Base-by-base conservation (phyloP, 37 sponge, comb jelly and placozoan genomes). In the Ianthella basta region DNA sequence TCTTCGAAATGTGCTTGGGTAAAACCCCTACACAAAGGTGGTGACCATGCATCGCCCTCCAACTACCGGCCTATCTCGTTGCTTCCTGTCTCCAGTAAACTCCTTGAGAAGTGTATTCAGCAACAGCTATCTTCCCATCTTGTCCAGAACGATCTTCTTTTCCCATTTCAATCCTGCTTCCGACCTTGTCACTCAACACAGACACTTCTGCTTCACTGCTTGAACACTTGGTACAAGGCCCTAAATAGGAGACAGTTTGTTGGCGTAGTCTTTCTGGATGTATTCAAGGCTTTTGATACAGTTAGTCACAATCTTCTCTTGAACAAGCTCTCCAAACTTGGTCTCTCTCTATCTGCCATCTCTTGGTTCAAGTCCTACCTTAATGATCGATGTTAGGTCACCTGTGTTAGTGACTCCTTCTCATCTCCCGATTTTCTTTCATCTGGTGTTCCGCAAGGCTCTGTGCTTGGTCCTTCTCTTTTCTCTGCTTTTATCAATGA, bases 401-500 rank as follows among this genome's bases (percentile, higher is more conserved):
- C 68, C 23, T 27, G 27, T 66, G 68, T 66, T 66, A 27, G 19
- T 66, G 68, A 66, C 23, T n/a, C 23, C 68, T 66, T 66, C 68
- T 66, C 68, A 24, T 24, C 27, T 15, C 68, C 68, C 23, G 68
- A 27, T 24, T 25, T 66, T n/a, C 68, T 27, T 14, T 24, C 68
- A 24, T 66, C 68, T 12, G 68, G 68, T 66, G 68, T 66, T 14
- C 68, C 29, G 19, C 68, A 66, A 66, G 68, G 68, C 23, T 66
- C 68, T 25, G 68, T 66, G 23, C 68, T 66, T 16, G 68, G 68
- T 27, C 68, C 68, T n/a, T 25, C 68, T 27, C 68, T 66, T 25
- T 66, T 66, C 23, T 66, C 68, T 66, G 23, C 68, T n/a, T 66
- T 66, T 23, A 66, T 66, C 68, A 66, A 66, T 66, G 68, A 66